phyloP scores from a whole-genome alignment of 2,113 vertebrate species.

The Orthochromis malagaraziensis region DNA sequence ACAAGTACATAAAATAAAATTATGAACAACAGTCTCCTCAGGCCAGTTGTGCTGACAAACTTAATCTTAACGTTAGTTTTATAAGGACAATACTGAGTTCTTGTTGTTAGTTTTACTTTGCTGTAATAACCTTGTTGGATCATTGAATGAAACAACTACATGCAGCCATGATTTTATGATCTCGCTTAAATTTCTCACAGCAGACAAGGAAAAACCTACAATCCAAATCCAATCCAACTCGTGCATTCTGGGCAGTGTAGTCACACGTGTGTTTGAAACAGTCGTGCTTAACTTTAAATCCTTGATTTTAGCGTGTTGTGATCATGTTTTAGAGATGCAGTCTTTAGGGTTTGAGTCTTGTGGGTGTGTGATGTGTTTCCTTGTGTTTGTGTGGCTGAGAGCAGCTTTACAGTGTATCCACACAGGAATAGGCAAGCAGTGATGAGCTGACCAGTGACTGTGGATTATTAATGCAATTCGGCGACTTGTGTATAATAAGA shows the following conservation, averaged over 20 bases:
- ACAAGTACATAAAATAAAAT: not conserved
- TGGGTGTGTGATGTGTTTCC: accelerated
- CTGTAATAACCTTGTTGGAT: not conserved
- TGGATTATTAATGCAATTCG: not conserved
- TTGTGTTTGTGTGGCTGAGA: not conserved
- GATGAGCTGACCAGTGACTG: not conserved
- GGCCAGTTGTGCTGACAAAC: not conserved
- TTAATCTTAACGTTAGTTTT: not conserved
- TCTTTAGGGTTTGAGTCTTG: accelerated
- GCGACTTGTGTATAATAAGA: not conserved
- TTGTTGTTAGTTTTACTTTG: not conserved
- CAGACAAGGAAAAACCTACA: not conserved
- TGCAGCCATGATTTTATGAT: not conserved
- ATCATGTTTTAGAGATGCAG: not conserved
- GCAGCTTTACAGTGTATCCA: not conserved
- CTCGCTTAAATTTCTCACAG: not conserved
- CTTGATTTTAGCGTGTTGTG: not conserved
- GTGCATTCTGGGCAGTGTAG: not conserved
- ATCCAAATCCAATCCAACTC: not conserved
- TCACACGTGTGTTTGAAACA: not conserved
- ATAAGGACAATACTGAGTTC: accelerated
- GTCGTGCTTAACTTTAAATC: not conserved
- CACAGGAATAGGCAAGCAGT: not conserved
- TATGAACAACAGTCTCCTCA: not conserved
- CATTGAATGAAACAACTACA: not conserved